Evolutionary conservation across 2,113 vertebrate species (phyloP), one percentile per base, ranked within the genome.

Genomic region (Centropus bengalensis): DNA sequence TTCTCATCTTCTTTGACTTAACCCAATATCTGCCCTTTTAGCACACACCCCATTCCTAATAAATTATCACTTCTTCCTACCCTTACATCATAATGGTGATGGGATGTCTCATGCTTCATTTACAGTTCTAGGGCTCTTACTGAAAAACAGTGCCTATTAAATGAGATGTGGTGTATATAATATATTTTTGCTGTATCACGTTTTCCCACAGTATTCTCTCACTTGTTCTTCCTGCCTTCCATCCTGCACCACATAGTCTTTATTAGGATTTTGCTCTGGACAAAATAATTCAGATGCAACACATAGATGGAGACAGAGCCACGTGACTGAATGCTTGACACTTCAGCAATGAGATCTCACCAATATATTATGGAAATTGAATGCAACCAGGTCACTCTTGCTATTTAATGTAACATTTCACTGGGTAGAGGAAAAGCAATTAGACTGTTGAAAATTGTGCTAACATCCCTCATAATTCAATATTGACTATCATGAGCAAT

Each of bases 401-500:
- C 97, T 98, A 98, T 98, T 98, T 98, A 98, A 98, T 97, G 96
- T 97, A 98, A 98, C 49, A 26, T 98, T 98, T 98, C 88, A 87
- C 94, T 97, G 96, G 97, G 95, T 98, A 98, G 83, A 91, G 87
- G 82, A 97, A 94, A 98, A 98, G 98, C 94, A 98, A 98, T 98
- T 97, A 97, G 81, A 82, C 5, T 96, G 95, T 88, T 97, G 97
- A 98, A 98, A 98, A 97, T 79, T 95, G 59, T 8, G 5, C 87
- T 96, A 82, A n/a, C 26, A 8, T 91, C 74, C 38, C 63, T 71
- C 82, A 93, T 95, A 97, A 97, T 96, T 97, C 95, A 98, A 92
- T 97, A 96, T 49, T 95, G 96, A 97, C 94, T 87, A 97, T 84
- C 80, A 93, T 42, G 74, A 96, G 62, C 40, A 78, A 51, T 73